Conservation (phyloP, 2,113 vertebrate genomes). For the Grantiella picta region DNA sequence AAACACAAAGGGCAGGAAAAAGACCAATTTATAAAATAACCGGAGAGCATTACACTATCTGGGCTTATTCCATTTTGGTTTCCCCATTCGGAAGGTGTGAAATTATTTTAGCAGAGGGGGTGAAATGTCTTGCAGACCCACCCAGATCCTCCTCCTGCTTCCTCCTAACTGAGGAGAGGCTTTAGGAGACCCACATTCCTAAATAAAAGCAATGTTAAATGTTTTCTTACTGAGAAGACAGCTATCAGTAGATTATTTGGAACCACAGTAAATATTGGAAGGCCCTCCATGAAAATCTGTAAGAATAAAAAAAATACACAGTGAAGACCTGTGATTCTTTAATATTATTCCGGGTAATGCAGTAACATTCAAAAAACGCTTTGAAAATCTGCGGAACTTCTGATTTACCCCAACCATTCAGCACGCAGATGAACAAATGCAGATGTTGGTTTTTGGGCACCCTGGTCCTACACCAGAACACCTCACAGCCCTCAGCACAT, state of each 20-base stretch:
- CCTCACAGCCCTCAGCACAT: fast-evolving
- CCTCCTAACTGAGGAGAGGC: not conserved
- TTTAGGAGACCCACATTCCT: not conserved
- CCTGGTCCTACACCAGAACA: not conserved
- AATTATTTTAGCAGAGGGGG: not conserved
- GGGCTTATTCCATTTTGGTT: not conserved
- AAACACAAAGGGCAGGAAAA: not conserved
- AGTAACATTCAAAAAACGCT: not conserved
- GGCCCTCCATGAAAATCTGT: fast-evolving
- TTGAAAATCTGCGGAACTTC: not conserved
- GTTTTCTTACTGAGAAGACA: slow-evolving; percentile 45
- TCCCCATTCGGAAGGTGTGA: not conserved
- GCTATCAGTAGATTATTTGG: fast-evolving
- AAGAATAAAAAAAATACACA: not conserved
- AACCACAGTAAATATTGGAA: fast-evolving
- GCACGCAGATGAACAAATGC: not conserved
- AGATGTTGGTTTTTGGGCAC: not conserved
- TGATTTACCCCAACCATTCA: not conserved
- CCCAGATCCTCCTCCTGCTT: not conserved
- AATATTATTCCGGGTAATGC: not conserved
- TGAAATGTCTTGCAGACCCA: not conserved
- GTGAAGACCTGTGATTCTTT: not conserved
- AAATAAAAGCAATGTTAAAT: not conserved
- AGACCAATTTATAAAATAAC: not conserved
- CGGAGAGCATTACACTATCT: not conserved